Base-by-base conservation (phyloP, 64 coral and sea anemone genomes). In the Anthopleura sola region DNA sequence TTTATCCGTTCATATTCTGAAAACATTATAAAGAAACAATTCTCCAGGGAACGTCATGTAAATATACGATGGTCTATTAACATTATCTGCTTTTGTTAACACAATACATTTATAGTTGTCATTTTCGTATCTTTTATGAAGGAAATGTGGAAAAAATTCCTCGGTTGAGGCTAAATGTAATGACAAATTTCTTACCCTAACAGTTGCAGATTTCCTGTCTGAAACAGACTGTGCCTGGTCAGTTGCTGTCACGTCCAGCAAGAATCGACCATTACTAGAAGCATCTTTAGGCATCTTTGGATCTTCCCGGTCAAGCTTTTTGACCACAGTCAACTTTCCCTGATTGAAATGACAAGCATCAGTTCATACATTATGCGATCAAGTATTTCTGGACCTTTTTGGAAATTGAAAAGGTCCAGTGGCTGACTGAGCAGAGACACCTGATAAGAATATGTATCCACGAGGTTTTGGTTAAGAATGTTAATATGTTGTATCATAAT, bases 261-360 rank as follows among this genome's bases (percentile, higher is more conserved):
- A 78, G 75, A 95, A 95, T 29, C 83, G 84, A 75, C 60, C 93
- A 24, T 91, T 88, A 20, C 55, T 82, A 69, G 69, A 48, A 39
- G 83, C 93, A 75, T 95, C 90, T 34, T 80, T 40, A 66, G 75
- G 91, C 53, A 95, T 88, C 12, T 92, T 40, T 4, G 60, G 19
- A 62, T 75, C 62, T 60, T 95, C 93, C 66, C 93, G 49, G 47
- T 95, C 90, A 82, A 95, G 39, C 68, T 85, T 90, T 82, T 78
- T 92, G 36, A 54, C 75, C 0, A 95, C 90, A 39, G 34, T 40
- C 49, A 95, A 78, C 39, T 85, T 90, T 2, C 93, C 93, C 93
- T 95, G 24, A 62, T 62, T 23, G 12, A 71, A 15, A 71, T 13
- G 34, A 34, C 29, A 71, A 71, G 21, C 58, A 62, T 71, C 29